phyloP scores from a whole-genome alignment of 2,113 vertebrate species.

The Agelaius phoeniceus region DNA sequence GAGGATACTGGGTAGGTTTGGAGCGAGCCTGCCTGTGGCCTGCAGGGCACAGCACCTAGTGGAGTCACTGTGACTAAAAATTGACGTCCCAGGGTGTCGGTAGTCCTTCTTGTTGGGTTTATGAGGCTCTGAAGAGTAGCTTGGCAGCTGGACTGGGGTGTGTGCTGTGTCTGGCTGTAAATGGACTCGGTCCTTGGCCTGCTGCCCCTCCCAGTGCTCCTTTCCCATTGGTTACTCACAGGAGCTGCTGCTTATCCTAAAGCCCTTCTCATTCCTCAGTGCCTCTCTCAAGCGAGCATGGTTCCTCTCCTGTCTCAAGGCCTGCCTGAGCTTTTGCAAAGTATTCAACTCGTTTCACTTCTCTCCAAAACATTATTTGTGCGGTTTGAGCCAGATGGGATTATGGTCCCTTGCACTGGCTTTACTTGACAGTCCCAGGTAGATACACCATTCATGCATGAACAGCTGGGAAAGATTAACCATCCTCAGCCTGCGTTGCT shows the following conservation, averaged over 20 bases:
- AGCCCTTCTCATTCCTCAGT: not conserved
- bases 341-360: not conserved
- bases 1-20: not conserved
- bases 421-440: not conserved
- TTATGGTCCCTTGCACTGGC: not conserved
- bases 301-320: not conserved
- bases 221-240: rapidly evolving
- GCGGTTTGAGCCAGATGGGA: not conserved
- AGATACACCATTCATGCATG: not conserved
- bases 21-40: not conserved
- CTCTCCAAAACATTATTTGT: not conserved
- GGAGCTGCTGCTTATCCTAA: not conserved
- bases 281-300: rapidly evolving
- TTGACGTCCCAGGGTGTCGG: rapidly evolving
- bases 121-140: not conserved
- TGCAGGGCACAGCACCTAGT: not conserved
- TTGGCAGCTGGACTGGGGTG: not conserved
- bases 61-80: not conserved
- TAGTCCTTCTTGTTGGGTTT: not conserved
- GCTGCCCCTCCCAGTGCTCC: not conserved
- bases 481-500: not conserved
- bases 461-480: not conserved
- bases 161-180: not conserved
- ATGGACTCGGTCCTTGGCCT: not conserved
- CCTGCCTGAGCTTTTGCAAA: not conserved